These are phyloP conservation scores for Mus musculus DNA, from an alignment of 2,113 vertebrate genomes.

Conservation along the genomic window DNA sequence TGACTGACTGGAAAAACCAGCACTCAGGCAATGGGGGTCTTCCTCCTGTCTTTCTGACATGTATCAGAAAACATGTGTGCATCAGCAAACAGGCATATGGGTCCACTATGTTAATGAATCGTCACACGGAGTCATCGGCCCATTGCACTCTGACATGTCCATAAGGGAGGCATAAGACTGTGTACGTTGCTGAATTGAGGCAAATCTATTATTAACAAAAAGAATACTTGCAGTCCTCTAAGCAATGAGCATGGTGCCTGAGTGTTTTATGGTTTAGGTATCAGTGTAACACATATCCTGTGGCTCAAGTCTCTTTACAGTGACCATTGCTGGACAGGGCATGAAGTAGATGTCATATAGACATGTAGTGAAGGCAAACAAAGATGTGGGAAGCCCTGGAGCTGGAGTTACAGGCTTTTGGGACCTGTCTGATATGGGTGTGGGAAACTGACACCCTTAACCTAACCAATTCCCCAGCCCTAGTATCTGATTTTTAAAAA, in stretches of 20 bases:
- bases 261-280: neutral
- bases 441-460: neutral
- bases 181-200: neutral
- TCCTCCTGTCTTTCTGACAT: neutral
- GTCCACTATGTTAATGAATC: neutral
- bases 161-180: neutral
- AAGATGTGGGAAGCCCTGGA: too few relatives aligned
- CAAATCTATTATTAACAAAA: neutral
- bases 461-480: neutral
- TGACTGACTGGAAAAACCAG: neutral
- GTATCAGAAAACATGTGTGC: too few relatives aligned
- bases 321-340: rapidly evolving
- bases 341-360: rapidly evolving
- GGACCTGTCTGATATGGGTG: neutral
- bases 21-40: rapidly evolving
- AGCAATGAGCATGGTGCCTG: neutral
- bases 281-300: rapidly evolving
- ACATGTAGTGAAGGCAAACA: rapidly evolving
- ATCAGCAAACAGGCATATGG: too few relatives aligned
- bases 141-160: neutral
- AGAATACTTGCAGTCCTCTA: neutral
- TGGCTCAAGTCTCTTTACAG: neutral
- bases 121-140: neutral
- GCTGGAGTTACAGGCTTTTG: neutral
- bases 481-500: neutral